Evolutionary conservation across 2,113 vertebrate species (phyloP), one percentile per base, ranked within the genome.

Genomic region (Podiceps cristatus): DNA sequence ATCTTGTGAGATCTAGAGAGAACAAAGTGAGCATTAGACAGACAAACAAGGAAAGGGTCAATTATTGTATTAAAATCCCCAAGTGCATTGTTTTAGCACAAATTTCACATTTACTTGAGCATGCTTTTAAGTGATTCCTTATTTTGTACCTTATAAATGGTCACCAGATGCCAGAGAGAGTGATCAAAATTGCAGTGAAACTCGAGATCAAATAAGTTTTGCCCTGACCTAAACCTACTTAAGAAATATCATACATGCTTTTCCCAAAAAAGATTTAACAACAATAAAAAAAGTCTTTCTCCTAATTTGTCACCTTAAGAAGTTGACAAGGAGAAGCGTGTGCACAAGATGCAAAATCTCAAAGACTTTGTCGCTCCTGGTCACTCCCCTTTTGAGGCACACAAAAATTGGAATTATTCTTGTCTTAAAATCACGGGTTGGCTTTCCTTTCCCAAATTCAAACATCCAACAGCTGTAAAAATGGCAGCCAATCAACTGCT

Each of bases 61-160:
- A 95, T 97, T 96, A 95, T 44, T 97, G 63, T 87, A 93, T 92
- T 94, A 88, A 94, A 97, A 97, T 95, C 93, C 94, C 93, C 94
- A 66, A 96, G 95, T 91, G 91, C 67, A 62, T 94, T 96, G 94
- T 97, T 97, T 88, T 95, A 97, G 95, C 93, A 97, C 77, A 97
- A 96, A 97, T 96, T 94, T 96, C 94, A 90, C 93, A 96, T 96
- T 96, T 90, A 91, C 74, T 94, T 91, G 87, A 0, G 37, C 93
- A 94, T 59, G 93, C 87, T 95, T 97, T 97, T 96, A 97, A 97
- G 93, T 90, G 91, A 96, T 95, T 97, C 95, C 90, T 92, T 93
- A 87, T 88, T 97, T 92, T 93, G 62, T 91, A 87, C 86, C 87
- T 93, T 95, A 83, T 80, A 97, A 97, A 97, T 96, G 90, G 93